phyloP scores from a whole-genome alignment of 2,797 vertebrate species.

The Urophycis tenuis region DNA sequence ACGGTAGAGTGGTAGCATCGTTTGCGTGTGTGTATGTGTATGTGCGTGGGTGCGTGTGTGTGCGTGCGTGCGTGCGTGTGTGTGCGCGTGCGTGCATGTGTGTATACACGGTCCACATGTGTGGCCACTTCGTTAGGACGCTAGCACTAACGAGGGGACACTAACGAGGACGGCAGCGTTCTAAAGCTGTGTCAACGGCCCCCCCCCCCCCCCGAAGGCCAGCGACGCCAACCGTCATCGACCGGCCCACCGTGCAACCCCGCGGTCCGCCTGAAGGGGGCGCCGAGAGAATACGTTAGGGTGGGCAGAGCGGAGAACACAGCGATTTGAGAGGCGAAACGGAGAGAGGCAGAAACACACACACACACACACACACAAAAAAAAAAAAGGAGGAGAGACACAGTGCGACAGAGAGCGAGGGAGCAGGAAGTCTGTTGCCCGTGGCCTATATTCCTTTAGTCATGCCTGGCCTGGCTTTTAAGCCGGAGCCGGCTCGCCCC shows the following conservation, averaged over 20 bases:
- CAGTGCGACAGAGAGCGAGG: constrained; percentile 31
- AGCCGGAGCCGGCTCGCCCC: constrained; percentile 39
- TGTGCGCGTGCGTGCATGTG: too few species aligned
- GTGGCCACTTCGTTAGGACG: background rate
- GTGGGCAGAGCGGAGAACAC: background rate
- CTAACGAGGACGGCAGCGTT: background rate
- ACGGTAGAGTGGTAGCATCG: background rate
- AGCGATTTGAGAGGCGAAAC: background rate
- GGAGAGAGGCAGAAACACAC: background rate
- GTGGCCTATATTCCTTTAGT: constrained; percentile 60
- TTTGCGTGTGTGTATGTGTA: background rate
- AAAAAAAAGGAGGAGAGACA: background rate
- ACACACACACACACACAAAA: too few species aligned
- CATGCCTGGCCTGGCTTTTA: constrained; percentile 50
- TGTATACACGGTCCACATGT: background rate
- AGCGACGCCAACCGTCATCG: too few species aligned
- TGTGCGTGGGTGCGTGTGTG: background rate
- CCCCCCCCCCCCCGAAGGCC: too few species aligned
- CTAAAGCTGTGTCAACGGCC: background rate
- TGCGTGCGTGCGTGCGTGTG: background rate
- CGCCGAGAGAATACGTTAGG: constrained; percentile 54
- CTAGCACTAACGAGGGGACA: too few species aligned
- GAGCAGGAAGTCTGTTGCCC: constrained; percentile 34
- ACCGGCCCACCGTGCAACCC: constrained; percentile 4
- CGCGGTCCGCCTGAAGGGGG: constrained; percentile 55